phyloP scores from a whole-genome alignment of 2,113 vertebrate genomes.

The Leptosomus discolor region DNA sequence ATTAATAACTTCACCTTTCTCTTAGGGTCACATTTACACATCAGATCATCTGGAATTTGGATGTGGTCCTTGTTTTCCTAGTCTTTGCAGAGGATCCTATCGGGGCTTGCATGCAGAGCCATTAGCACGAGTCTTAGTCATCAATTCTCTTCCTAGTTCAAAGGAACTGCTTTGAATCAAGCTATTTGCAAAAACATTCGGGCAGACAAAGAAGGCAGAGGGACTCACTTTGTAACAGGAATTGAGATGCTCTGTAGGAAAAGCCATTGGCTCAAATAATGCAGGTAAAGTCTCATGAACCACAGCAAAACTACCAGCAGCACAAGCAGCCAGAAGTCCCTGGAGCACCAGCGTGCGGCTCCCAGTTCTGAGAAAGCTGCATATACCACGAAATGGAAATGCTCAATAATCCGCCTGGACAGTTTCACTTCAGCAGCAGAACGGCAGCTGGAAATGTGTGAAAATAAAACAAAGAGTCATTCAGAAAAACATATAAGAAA shows the following conservation, averaged over 20 bases:
- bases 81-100: background rate
- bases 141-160: background rate
- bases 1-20: background rate
- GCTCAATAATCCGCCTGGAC: slow-evolving; percentile 16
- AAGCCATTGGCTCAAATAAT: slow-evolving; percentile 93
- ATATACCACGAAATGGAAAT: slow-evolving; percentile 62
- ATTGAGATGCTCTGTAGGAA: slow-evolving; percentile 84
- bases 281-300: slow-evolving; percentile 90
- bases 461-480: background rate
- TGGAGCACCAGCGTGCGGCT: slow-evolving; percentile 65
- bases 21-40: background rate
- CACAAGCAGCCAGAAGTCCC: slow-evolving; percentile 78
- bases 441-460: slow-evolving; percentile 29
- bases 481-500: fast-evolving
- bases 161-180: background rate
- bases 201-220: background rate
- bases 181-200: background rate
- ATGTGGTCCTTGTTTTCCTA: background rate
- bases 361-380: slow-evolving; percentile 79
- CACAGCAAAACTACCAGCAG: slow-evolving; percentile 83
- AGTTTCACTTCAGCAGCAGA: background rate
- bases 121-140: background rate
- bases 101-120: background rate
- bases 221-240: slow-evolving; percentile 91
- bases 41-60: background rate